Base-by-base conservation (phyloP, 2,797 vertebrate genomes). In the Onychomys torridus region DNA sequence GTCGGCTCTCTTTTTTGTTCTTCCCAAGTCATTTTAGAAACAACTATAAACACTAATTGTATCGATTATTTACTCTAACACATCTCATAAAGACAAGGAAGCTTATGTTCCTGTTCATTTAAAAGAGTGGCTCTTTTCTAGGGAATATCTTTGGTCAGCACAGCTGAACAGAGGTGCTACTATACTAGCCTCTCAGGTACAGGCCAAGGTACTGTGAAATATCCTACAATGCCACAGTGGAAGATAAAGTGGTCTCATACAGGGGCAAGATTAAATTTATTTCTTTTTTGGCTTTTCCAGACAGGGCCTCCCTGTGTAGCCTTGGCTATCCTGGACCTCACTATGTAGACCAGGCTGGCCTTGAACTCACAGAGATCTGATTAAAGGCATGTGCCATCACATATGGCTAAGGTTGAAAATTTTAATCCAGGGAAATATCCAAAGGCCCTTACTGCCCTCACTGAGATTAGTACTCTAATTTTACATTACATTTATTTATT, bases 21-120 rank as follows among this genome's bases (percentile, higher is more conserved):
- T 93, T 93, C 52, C 43, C 87, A 93, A 95, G 71, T 61, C n/a
- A 87, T 77, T 90, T 90, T 61, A 59, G 4, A 78, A 37, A 65
- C 6, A 94, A 87, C 21, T 55, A 57, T 46, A 89, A 75, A 67
- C 29, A 79, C 40, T 23, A 65, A 63, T 13, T 76, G 67, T 14
- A 90, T 43, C 79, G 3, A 32, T 61, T 32, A 78, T 43, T 61
- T 55, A 57, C 37, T 76, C 83, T 61, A 84, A 77, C 32, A n/a
- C 9, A 79, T 83, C 49, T 88, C 90, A 93, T 12, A 29, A 37
- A 79, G 43, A 57, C 55, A 32, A 63, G 63, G 40, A 46, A 89
- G 49, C 87, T 49, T 21, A 84, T 83, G 86, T 8, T 77, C 32
- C n/a, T 49, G 81, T 17, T 88, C 46, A 91, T 29, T 79, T 40